Evolutionary conservation across 2,888 invertebrate species (phyloP).

Genomic region (Polyommatus iphigenia): DNA sequence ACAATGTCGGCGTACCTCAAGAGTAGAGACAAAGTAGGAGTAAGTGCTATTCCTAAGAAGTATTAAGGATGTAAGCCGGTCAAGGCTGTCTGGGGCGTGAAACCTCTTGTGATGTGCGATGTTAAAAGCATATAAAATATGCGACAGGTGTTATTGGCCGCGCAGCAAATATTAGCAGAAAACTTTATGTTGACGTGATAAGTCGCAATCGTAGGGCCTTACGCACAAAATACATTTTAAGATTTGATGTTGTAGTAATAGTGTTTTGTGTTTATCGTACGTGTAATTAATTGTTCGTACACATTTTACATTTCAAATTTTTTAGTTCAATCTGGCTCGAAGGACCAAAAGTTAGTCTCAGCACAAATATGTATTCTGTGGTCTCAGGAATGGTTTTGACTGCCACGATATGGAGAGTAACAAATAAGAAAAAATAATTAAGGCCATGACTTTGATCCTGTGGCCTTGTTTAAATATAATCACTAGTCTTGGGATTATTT

Average conservation of each 20-base stretch:
- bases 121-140: conserved; percentile 19
- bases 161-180: conserved; percentile 20
- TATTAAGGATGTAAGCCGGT: conserved; percentile 21
- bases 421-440: background rate
- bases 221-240: background rate
- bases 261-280: background rate
- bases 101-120: conserved; percentile 25
- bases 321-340: background rate
- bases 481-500: background rate
- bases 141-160: conserved; percentile 3
- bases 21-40: conserved; percentile 10
- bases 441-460: background rate
- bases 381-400: background rate
- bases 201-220: conserved; percentile 26
- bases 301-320: background rate
- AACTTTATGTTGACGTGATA: conserved; percentile 13
- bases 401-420: background rate
- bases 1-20: conserved; percentile 12
- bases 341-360: background rate
- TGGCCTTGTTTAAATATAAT: conserved; percentile 11
- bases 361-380: too few relatives aligned
- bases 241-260: background rate
- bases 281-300: background rate
- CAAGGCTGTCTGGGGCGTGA: conserved; percentile 22
- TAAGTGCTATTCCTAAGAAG: conserved; percentile 25